Percentiles rank a stretch among this genome's conserved stretches.
Evolutionary conservation across 2,113 vertebrate genomes (phyloP).

Genomic region (Dendropsophus ebraccatus): DNA sequence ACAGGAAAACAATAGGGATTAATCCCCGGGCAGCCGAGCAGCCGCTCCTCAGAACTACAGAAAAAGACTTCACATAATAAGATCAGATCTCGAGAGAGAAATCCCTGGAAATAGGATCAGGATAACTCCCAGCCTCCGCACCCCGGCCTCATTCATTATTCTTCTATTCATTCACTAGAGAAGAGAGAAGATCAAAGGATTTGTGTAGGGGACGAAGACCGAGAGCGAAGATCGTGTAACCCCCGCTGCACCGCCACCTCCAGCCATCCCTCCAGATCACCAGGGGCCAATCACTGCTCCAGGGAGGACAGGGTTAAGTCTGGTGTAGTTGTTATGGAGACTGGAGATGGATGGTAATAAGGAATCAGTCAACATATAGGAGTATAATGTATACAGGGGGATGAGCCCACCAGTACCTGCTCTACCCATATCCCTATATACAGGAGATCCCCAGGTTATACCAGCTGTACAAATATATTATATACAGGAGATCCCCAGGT

Average conservation of each 20-base stretch:
- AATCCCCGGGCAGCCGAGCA: neutral
- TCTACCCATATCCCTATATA: no score
- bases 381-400: neutral
- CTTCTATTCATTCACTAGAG: neutral
- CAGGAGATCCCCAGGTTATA: no score
- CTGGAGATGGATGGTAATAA: neutral
- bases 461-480: no score
- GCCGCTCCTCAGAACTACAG: neutral
- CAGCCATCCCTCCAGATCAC: no score
- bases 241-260: no score
- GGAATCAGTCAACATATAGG: neutral
- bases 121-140: no score
- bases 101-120: neutral
- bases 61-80: neutral
- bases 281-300: neutral
- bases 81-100: neutral
- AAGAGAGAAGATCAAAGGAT: conserved; percentile 12
- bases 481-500: no score
- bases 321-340: conserved; percentile 10
- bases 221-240: no score
- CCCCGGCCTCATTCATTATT: neutral
- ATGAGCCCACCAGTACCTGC: no score
- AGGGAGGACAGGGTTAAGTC: neutral
- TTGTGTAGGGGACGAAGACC: no score
- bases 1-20: neutral